Evolutionary conservation across 2,113 vertebrate species (phyloP), one percentile per base, ranked within the genome.

Genomic region (Rhynchomys soricoides): DNA sequence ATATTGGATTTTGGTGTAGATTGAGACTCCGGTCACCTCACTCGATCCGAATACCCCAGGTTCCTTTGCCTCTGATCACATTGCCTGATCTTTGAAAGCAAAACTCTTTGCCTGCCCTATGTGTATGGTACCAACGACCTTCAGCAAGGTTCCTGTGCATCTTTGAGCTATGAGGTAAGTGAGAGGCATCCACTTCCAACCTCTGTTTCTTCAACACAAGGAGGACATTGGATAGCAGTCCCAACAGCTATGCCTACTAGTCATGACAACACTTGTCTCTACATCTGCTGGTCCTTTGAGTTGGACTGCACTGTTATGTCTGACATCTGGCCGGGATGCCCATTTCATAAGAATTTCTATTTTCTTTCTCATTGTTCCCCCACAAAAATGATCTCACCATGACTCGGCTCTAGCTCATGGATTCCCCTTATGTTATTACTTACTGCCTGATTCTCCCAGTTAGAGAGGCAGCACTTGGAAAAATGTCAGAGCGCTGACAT

Each of bases 341-440:
- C 48, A 22, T 78, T 81, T 90, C 43, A 34, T 1, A 79, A 91
- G n/a, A 79, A 74, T 74, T 43, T 79, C 59, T 55, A 34, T 96
- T 74, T 93, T 40, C 70, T 55, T 75, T 48, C 45, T 79, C 77
- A 81, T 52, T 68, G 93, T 78, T 70, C 77, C 93, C 90, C 73
- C 86, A 48, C 68, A 40, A 50, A 79, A 70, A 78, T 62, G 48
- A 68, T 73, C 70, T 83, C 71, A 22, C n/a, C 48, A 5, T 34
- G 52, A 93, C 70, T 77, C 45, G 22, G 16, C n/a, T 90, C 11
- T 40, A 37, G 90, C 7, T 37, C 75, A 10, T 29, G 59, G 24
- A 71, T 68, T 64, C 71, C 64, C 43, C 31, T 89, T 43, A 24
- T 43, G 43, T 43, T 43, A 77, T 29, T 71, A 21, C 43, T 70